Percentiles rank a stretch among this genome's conserved stretches.
Evolutionary conservation across 2,797 vertebrate genomes (phyloP).

Genomic region (Channa striata): DNA sequence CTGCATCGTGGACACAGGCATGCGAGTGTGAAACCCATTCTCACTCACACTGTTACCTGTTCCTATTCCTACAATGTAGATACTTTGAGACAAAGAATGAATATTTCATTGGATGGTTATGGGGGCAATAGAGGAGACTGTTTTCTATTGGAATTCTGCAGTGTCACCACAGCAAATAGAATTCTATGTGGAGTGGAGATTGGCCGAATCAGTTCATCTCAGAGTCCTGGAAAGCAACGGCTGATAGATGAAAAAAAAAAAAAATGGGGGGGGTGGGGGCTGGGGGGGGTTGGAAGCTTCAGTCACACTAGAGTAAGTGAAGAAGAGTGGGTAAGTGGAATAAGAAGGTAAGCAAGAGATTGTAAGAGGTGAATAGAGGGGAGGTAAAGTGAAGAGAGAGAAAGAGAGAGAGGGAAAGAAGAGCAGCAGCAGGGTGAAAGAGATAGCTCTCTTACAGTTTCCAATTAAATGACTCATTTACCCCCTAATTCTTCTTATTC

Average conservation of each 20-base stretch:
- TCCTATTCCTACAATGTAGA: constrained; percentile 67
- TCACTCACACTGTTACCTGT: constrained; percentile 72
- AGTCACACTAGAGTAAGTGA: constrained; percentile 42
- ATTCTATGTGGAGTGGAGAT: constrained; percentile 67
- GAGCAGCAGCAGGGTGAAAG: constrained; percentile 61
- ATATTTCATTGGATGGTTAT: constrained; percentile 82
- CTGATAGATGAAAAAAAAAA: constrained; percentile 61
- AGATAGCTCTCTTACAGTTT: constrained; percentile 78
- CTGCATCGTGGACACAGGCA: constrained; percentile 22
- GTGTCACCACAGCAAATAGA: constrained; percentile 74
- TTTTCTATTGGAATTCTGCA: constrained; percentile 80
- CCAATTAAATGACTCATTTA: constrained; percentile 89
- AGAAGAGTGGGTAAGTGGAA: constrained; percentile 58
- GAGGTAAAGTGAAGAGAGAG: constrained; percentile 40
- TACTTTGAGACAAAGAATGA: constrained; percentile 79
- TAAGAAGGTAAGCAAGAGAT: constrained; percentile 43
- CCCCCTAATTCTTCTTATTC: constrained; percentile 84
- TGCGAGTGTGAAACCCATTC: constrained; percentile 37
- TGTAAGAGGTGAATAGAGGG: constrained; percentile 37
- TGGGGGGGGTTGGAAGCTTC: constrained; percentile 3
- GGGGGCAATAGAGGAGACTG: constrained; percentile 66
- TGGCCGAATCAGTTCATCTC: constrained; percentile 74
- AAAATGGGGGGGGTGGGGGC: not conserved
- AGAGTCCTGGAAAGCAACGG: constrained; percentile 62
- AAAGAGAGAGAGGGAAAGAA: constrained; percentile 22